phyloP scores from a whole-genome alignment of 2,888 invertebrate species.

The Ligdia adustata region DNA sequence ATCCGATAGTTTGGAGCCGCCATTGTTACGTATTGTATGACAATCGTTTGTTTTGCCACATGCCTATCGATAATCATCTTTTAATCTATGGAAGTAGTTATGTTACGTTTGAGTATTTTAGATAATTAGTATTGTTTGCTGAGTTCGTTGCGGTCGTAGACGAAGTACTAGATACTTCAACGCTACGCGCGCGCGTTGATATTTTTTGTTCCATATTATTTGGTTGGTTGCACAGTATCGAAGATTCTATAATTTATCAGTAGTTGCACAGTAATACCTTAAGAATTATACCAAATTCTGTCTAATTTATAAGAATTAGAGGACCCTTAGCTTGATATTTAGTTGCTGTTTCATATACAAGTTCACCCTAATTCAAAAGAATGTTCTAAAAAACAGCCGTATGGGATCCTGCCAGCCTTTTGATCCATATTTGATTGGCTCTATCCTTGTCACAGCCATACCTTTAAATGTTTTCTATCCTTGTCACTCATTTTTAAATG shows the following conservation, averaged over 20 bases:
- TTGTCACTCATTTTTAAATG: conserved; percentile 16
- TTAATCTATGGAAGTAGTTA: conserved; percentile 27
- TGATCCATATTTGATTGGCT: conserved; percentile 33
- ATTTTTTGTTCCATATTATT: conserved; percentile 60
- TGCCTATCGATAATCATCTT: conserved; percentile 24
- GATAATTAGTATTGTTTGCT: not conserved
- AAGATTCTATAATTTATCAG: too few species aligned
- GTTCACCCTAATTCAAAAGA: conserved; percentile 18
- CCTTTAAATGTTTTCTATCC: conserved; percentile 20
- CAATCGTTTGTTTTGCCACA: conserved; percentile 6
- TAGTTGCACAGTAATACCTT: too few species aligned
- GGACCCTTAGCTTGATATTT: conserved; percentile 16
- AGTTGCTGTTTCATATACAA: conserved; percentile 24
- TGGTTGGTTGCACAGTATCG: too few species aligned
- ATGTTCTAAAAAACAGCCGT: conserved; percentile 27
- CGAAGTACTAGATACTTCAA: too few species aligned
- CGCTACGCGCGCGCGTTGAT: conserved; percentile 48
- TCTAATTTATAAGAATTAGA: too few species aligned
- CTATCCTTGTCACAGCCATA: conserved; percentile 27
- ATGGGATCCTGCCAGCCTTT: conserved; percentile 32
- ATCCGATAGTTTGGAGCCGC: conserved; percentile 4
- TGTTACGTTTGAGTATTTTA: not conserved
- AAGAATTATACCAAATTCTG: too few species aligned
- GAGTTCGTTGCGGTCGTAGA: not conserved
- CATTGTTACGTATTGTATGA: conserved; percentile 12